phyloP scores from a whole-genome alignment of 35 echinoderm and acorn worm species.

The Lytechinus pictus region DNA sequence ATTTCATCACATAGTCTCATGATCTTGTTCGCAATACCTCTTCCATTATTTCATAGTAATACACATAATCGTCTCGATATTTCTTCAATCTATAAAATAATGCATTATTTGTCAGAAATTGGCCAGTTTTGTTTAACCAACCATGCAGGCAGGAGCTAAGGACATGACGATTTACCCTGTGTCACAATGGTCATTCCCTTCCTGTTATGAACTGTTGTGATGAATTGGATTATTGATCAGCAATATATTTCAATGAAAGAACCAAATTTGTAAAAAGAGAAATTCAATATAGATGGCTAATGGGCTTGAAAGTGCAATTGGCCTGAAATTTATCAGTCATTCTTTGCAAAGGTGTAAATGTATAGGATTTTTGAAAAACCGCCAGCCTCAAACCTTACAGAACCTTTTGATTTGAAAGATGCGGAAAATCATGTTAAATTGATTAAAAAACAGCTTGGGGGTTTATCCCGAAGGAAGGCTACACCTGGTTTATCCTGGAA shows the following conservation, averaged over 20 bases:
- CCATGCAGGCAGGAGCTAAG: too few species aligned
- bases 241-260: neutral
- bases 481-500: neutral
- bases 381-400: neutral
- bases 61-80: too few species aligned
- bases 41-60: too few species aligned
- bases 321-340: neutral
- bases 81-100: too few species aligned
- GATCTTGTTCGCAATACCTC: too few species aligned
- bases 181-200: too few species aligned
- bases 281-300: neutral
- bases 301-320: neutral
- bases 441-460: constrained; percentile 10
- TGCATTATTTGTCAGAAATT: too few species aligned
- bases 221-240: too few species aligned
- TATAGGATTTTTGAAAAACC: neutral
- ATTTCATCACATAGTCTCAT: too few species aligned
- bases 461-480: constrained; percentile 1
- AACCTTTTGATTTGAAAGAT: neutral
- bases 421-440: neutral
- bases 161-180: too few species aligned
- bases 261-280: neutral
- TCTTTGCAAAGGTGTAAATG: neutral
- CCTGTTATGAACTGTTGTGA: too few species aligned
- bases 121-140: too few species aligned